phyloP scores from a whole-genome alignment of 2,113 vertebrate genomes.

The Capra hircus region DNA sequence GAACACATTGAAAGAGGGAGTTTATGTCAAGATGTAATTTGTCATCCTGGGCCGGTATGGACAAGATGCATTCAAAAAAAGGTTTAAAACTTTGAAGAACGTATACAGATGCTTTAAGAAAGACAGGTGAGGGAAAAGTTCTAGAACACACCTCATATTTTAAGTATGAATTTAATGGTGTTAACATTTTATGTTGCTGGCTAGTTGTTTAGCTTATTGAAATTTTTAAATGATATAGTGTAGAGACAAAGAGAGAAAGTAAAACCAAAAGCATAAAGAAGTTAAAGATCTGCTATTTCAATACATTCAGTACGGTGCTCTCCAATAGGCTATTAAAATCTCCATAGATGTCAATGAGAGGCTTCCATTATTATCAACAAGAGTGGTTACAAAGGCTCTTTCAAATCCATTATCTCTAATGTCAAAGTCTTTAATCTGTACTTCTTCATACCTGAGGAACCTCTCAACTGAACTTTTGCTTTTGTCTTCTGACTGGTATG shows the following conservation, averaged over 20 bases:
- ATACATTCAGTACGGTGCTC: constrained; percentile 12
- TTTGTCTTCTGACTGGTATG: constrained; percentile 1
- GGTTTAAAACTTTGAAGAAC: not conserved
- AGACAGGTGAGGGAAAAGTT: not conserved
- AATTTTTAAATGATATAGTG: not conserved
- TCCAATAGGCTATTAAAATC: constrained; percentile 45
- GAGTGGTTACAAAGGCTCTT: constrained; percentile 29
- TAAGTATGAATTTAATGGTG: not conserved
- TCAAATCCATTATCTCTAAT: constrained; percentile 44
- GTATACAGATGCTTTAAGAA: not conserved
- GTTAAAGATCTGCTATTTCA: constrained; percentile 50
- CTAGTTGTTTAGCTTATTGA: not conserved
- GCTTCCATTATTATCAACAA: not conserved
- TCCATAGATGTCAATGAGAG: constrained; percentile 46
- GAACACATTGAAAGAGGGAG: not conserved
- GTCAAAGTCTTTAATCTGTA: constrained; percentile 47
- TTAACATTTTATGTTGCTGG: not conserved
- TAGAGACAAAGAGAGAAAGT: constrained; percentile 31
- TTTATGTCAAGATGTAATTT: not conserved
- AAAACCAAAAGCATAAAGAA: not conserved
- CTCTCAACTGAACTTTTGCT: not conserved
- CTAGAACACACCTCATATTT: not conserved
- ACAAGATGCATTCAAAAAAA: not conserved
- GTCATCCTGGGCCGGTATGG: not conserved
- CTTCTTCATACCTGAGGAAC: not conserved